These are phyloP conservation scores for Merodon equestris DNA, from an alignment of 2,888 invertebrate genomes.

Conservation along the genomic window DNA sequence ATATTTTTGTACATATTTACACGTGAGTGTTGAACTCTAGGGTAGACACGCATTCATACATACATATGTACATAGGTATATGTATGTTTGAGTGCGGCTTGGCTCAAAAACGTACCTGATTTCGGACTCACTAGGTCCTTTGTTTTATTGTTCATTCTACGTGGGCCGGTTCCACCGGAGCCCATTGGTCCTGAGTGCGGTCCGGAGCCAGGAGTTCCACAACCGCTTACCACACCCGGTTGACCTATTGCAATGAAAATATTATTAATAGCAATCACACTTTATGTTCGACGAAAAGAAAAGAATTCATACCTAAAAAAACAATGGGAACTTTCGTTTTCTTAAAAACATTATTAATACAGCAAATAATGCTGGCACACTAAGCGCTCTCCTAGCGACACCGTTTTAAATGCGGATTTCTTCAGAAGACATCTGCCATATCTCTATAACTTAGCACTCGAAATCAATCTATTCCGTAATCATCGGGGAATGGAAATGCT, in stretches of 20 bases:
- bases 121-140: conserved; percentile 79
- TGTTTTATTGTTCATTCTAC: conserved; percentile 79
- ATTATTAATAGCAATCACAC: neutral
- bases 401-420: too few relatives aligned
- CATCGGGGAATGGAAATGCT: too few relatives aligned
- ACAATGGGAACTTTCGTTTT: too few relatives aligned
- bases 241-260: conserved; percentile 72
- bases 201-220: conserved; percentile 78
- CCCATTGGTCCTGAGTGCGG: conserved; percentile 78
- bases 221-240: conserved; percentile 77
- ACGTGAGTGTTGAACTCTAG: too few relatives aligned
- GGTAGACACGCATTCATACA: conserved; percentile 21
- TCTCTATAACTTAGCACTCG: too few relatives aligned
- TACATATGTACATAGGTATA: conserved; percentile 71
- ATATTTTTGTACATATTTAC: too few relatives aligned
- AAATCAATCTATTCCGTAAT: too few relatives aligned
- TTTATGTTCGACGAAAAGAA: neutral
- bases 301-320: too few relatives aligned
- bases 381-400: too few relatives aligned
- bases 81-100: conserved; percentile 19
- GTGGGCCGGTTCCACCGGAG: conserved; percentile 78
- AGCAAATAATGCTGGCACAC: too few relatives aligned
- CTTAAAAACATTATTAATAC: too few relatives aligned
- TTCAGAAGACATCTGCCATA: too few relatives aligned
- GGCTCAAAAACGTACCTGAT: conserved; percentile 76